phyloP scores from a whole-genome alignment of 2,888 invertebrate species.

The Candidula unifasciata region DNA sequence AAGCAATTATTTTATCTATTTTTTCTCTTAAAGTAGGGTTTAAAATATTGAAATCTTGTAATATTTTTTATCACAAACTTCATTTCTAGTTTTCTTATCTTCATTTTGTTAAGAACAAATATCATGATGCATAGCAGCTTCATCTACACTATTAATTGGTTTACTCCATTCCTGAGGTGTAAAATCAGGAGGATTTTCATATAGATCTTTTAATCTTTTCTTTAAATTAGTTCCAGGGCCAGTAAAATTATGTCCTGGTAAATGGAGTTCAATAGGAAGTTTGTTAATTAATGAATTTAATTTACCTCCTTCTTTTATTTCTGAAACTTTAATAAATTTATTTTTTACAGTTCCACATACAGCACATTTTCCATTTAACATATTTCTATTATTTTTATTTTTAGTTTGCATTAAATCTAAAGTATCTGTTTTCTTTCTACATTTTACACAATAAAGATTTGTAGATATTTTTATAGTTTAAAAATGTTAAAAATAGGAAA shows the following conservation, averaged over 20 bases:
- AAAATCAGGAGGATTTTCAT: neutral
- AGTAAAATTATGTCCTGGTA: neutral
- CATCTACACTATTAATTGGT: neutral
- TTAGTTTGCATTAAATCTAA: neutral
- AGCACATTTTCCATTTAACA: neutral
- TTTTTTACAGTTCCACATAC: neutral
- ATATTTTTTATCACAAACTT: no score
- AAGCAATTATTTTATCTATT: neutral
- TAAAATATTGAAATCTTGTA: neutral
- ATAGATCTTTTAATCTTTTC: neutral
- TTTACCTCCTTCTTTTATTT: neutral
- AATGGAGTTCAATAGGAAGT: neutral
- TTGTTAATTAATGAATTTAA: neutral
- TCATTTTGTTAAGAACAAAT: neutral
- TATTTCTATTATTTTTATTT: neutral
- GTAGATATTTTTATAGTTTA: neutral
- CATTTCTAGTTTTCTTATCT: no score
- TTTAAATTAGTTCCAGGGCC: neutral
- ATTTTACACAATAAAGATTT: neutral
- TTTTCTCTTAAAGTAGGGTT: neutral
- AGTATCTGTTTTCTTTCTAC: constrained; percentile 2
- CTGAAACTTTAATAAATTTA: neutral
- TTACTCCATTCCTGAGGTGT: neutral
- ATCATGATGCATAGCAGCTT: neutral
- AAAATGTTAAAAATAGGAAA: neutral